Conservation (phyloP, 2,797 vertebrate genomes). For the Notolepis coatsorum region DNA sequence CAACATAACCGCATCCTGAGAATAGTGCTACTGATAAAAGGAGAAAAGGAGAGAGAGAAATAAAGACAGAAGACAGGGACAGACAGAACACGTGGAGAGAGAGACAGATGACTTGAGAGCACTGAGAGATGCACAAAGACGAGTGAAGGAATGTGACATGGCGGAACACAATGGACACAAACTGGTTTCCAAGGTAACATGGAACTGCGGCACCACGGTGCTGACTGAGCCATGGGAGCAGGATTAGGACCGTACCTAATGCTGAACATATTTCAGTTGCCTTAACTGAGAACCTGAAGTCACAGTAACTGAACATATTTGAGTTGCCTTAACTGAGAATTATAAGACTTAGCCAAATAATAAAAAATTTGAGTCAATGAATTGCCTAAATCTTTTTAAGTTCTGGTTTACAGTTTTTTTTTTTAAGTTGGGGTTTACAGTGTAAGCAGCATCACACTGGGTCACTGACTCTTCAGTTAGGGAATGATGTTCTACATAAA, state of each 20-base stretch:
- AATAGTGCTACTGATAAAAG: slow-evolving; percentile 1
- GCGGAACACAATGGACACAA: not conserved
- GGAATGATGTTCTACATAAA: slow-evolving; percentile 3
- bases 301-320: not conserved
- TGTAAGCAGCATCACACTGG: too few relatives aligned
- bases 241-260: not conserved
- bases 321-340: not conserved
- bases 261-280: not conserved
- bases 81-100: not conserved
- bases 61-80: not conserved
- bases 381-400: too few relatives aligned
- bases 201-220: slow-evolving; percentile 9
- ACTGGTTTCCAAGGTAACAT: slow-evolving; percentile 25
- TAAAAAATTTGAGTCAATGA: not conserved
- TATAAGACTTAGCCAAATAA: too few relatives aligned
- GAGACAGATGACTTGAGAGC: too few relatives aligned
- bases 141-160: slow-evolving; percentile 6
- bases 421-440: too few relatives aligned
- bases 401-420: too few relatives aligned
- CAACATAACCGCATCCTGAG: slow-evolving; percentile 31
- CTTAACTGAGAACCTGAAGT: too few relatives aligned
- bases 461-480: not conserved
- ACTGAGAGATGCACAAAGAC: not conserved
- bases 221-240: slow-evolving; percentile 23
- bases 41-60: not conserved